phyloP scores from a whole-genome alignment of 2,888 invertebrate genomes.

The Diplazon laetatorius region DNA sequence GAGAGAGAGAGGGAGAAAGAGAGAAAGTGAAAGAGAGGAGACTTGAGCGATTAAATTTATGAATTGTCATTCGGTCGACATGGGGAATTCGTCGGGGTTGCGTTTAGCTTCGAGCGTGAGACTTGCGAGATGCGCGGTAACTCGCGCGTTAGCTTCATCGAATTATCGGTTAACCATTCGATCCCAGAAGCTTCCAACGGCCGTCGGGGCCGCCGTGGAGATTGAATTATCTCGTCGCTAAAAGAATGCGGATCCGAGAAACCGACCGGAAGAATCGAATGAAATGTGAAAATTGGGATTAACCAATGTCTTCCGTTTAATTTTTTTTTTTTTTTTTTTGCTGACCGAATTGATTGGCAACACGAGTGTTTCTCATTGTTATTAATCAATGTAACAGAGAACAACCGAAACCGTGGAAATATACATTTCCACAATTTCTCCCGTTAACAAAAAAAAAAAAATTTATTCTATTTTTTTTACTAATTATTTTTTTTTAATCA shows the following conservation, averaged over 20 bases:
- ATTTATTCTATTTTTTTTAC: no score
- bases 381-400: no score
- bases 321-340: no score
- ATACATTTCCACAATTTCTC: no score
- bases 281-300: slow-evolving; percentile 6
- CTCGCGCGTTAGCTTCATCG: slow-evolving; percentile 1
- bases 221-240: slow-evolving; percentile 16
- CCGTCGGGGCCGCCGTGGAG: not conserved
- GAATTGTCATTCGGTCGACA: slow-evolving; percentile 10
- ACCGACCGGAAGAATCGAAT: not conserved
- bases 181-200: slow-evolving; percentile 17
- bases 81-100: not conserved
- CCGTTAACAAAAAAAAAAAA: no score
- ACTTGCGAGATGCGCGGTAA: slow-evolving; percentile 1
- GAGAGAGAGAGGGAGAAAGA: not conserved
- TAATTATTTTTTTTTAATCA: no score
- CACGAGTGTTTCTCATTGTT: no score
- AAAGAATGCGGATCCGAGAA: not conserved
- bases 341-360: no score
- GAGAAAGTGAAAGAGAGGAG: not conserved
- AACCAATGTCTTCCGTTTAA: not conserved
- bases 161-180: slow-evolving; percentile 50
- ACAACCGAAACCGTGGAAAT: no score
- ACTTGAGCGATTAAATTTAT: slow-evolving; percentile 24
- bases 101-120: slow-evolving; percentile 8